A percentile compares a stretch with the other conserved stretches of the same genome.
Evolutionary conservation across 1,140 invertebrate genomes (phyloP).

Genomic region (Trissolcus basalis): DNA sequence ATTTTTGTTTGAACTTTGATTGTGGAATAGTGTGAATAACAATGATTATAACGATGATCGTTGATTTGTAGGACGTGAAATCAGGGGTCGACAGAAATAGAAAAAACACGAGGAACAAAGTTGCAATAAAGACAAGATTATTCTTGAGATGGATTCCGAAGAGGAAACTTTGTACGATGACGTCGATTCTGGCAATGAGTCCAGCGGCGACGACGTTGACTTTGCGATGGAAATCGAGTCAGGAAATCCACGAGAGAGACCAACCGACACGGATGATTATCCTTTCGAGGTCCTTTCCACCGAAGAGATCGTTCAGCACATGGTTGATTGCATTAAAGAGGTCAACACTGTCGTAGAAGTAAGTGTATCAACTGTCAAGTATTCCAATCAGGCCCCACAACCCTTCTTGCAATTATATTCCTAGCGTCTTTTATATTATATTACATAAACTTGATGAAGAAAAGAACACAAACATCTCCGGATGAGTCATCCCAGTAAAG

Average conservation of each 20-base stretch:
- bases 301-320: conserved; percentile 97
- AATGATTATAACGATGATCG: not conserved
- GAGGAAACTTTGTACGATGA: conserved; percentile 91
- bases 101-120: conserved; percentile 15
- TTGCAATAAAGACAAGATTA: not conserved
- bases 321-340: conserved; percentile 98
- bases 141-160: conserved; percentile 87
- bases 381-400: not conserved
- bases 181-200: conserved; percentile 93
- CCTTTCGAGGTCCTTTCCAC: conserved; percentile 95
- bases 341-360: conserved; percentile 92
- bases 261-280: conserved; percentile 91
- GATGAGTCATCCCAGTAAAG: too few relatives aligned
- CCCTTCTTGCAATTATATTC: too few relatives aligned
- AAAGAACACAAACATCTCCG: too few relatives aligned
- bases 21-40: too few relatives aligned
- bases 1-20: too few relatives aligned
- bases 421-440: too few relatives aligned
- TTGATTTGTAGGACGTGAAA: not conserved
- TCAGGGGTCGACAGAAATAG: not conserved
- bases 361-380: conserved; percentile 42
- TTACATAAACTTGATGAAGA: too few relatives aligned
- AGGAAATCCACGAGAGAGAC: conserved; percentile 84
- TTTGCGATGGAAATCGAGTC: conserved; percentile 94
- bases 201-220: conserved; percentile 92